Evolutionary conservation across 2,113 vertebrate species (phyloP), one percentile per base, ranked within the genome.

Genomic region (Nibea coibor): DNA sequence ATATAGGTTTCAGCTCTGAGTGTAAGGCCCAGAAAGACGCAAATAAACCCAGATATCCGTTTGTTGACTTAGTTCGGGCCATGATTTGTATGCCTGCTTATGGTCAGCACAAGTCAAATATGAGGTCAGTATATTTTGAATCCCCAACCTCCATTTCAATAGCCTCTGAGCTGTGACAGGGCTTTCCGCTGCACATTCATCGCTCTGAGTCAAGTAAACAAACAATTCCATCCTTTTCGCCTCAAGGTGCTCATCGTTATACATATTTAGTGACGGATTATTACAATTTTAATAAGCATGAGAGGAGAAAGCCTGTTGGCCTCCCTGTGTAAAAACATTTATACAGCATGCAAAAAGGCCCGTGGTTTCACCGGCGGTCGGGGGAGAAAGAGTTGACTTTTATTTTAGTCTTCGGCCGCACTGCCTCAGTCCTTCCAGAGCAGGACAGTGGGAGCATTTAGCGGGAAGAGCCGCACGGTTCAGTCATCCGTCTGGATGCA

Each of bases 51-150:
- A 81, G 80, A 87, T 82, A 80, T 87, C 61, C 51, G 14, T 72
- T 89, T 94, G 88, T 93, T 94, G 91, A 93, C 85, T 92, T 75
- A 87, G 86, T 84, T 90, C 88, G 85, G 75, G 83, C 80, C 64
- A 73, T 82, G 90, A 90, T 93, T 91, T 91, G 83, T 86, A 72
- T 68, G 66, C 84, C 85, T 82, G 87, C 89, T 78, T 81, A 79
- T 93, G 93, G 92, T 90, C 86, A 74, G 81, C 76, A 80, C 86
- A 92, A 92, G 90, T 90, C 87, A 94, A 94, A 94, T 85, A 91
- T 87, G 87, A 91, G 91, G 89, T 91, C 16, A 75, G 87, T 93
- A 82, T 94, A 94, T 94, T 94, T 95, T 91, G 72, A 94, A 87
- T 86, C 70, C 65, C 66, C 74, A 66, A 69, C 85, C 91, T 88